Evolutionary conservation across 2,113 vertebrate species (phyloP).

Genomic region (Nothocercus julius): DNA sequence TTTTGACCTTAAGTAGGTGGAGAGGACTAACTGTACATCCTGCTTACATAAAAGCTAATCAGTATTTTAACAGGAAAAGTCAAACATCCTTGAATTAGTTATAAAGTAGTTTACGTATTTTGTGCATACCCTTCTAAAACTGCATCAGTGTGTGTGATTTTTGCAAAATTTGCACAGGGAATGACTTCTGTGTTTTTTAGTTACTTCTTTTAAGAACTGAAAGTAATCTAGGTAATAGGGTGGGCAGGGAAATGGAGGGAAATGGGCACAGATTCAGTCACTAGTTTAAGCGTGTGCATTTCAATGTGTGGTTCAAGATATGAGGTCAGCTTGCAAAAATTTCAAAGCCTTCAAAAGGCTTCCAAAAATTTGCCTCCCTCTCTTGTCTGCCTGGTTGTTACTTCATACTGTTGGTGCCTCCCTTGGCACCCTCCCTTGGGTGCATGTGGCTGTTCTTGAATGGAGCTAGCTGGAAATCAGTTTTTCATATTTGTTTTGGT

Average conservation of each 20-base stretch:
- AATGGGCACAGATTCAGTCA: background rate
- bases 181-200: background rate
- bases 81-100: background rate
- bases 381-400: background rate
- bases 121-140: background rate
- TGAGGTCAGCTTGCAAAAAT: background rate
- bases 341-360: background rate
- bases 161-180: background rate
- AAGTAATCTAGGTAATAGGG: background rate
- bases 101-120: background rate
- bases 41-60: constrained; percentile 20
- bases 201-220: background rate
- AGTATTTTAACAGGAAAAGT: constrained; percentile 12
- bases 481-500: background rate
- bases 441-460: background rate
- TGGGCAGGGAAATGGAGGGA: background rate
- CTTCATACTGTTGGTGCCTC: background rate
- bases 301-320: background rate
- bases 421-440: background rate
- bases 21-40: background rate
- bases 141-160: background rate
- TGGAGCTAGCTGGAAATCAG: background rate
- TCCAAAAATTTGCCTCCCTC: background rate
- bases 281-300: background rate
- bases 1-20: constrained; percentile 16